Conservation (phyloP, 2,797 vertebrate species). For the Hemibagrus guttatus region DNA sequence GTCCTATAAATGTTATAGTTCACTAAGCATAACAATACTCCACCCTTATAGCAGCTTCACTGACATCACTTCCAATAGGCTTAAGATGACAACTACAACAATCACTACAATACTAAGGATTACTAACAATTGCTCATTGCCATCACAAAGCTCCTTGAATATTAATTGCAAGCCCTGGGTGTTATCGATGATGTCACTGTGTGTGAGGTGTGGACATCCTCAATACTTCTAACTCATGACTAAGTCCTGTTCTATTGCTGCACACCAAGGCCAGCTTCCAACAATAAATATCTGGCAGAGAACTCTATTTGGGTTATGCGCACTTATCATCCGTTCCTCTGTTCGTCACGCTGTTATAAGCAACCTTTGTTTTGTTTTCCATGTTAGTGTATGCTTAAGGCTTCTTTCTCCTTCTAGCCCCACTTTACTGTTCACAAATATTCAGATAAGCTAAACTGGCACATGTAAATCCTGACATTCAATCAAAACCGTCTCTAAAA, state of each 20-base stretch:
- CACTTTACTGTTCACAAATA: conserved; percentile 2
- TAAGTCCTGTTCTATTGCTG: conserved; percentile 19
- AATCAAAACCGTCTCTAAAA: conserved; percentile 30
- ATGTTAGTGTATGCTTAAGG: not conserved
- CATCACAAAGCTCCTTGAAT: not conserved
- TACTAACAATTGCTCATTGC: not conserved
- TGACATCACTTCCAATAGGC: not conserved
- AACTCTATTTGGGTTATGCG: conserved; percentile 45
- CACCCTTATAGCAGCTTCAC: not conserved
- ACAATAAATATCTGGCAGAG: conserved; percentile 41
- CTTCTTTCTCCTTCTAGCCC: not conserved
- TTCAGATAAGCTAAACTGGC: not conserved
- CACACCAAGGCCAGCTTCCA: conserved; percentile 30
- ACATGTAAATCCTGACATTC: conserved; percentile 8
- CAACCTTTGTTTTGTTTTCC: not conserved
- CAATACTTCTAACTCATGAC: conserved; percentile 7
- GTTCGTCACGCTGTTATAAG: not conserved
- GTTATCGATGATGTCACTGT: conserved; percentile 19
- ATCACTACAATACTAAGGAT: not conserved
- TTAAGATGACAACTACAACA: not conserved
- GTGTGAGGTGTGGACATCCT: conserved; percentile 38
- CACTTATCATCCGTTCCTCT: not conserved
- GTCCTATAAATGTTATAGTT: not conserved
- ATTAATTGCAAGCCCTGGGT: conserved; percentile 1
- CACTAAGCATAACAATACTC: not conserved